These are phyloP conservation scores for Drosophila repleta DNA, from an alignment of 1,140 invertebrate genomes.

Conservation along the genomic window DNA sequence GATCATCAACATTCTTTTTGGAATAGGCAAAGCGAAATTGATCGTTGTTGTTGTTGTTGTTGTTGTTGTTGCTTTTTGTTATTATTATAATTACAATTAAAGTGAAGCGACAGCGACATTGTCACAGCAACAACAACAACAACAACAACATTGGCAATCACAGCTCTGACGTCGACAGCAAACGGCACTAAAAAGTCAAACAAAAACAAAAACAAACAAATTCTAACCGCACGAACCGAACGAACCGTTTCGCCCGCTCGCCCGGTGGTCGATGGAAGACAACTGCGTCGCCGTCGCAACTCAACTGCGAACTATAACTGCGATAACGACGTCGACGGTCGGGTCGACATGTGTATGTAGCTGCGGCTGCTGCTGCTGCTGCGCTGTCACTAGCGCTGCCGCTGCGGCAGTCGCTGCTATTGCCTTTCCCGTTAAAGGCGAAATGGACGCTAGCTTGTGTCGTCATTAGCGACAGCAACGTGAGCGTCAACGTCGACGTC, in stretches of 20 bases:
- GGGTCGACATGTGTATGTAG: slow-evolving; percentile 3
- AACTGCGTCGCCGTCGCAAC: slow-evolving; percentile 50
- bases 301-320: slow-evolving; percentile 55
- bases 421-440: slow-evolving; percentile 60
- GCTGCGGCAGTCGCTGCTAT: too few species aligned
- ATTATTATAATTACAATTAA: slow-evolving; percentile 71
- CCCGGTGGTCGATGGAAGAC: slow-evolving; percentile 14
- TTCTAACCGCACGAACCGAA: slow-evolving; percentile 10
- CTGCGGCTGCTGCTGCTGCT: background rate
- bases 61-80: slow-evolving; percentile 30
- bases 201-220: slow-evolving; percentile 23
- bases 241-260: slow-evolving; percentile 10
- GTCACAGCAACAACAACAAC: slow-evolving; percentile 44
- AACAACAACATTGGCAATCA: slow-evolving; percentile 27
- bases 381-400: background rate
- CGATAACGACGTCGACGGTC: slow-evolving; percentile 22
- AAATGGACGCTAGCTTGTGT: slow-evolving; percentile 45
- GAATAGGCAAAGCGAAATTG: slow-evolving; percentile 55
- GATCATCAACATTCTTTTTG: slow-evolving; percentile 49
- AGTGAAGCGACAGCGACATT: slow-evolving; percentile 37
- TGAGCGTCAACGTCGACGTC: slow-evolving; percentile 11
- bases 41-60: slow-evolving; percentile 26
- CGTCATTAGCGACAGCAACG: slow-evolving; percentile 63
- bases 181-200: slow-evolving; percentile 9
- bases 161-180: slow-evolving; percentile 25